A percentile compares a stretch with the other conserved stretches of the same genome.
phyloP scores from a whole-genome alignment of 2,888 invertebrate genomes.

The Thymelicus lineola region DNA sequence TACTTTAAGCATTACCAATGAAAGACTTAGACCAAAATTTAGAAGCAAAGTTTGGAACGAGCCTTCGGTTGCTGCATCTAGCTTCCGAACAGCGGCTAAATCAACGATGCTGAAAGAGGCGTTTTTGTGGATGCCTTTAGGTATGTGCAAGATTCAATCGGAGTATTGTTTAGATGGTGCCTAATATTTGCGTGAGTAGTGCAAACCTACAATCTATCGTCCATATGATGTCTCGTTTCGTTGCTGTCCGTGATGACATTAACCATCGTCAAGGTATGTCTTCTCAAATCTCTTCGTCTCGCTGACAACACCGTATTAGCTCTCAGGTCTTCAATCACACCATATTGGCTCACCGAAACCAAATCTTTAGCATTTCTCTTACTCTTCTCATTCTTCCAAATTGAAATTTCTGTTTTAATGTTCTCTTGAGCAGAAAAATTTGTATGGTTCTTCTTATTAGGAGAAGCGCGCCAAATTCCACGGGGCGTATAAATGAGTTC shows the following conservation, averaged over 20 bases:
- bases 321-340: slow-evolving; percentile 62
- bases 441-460: slow-evolving; percentile 25
- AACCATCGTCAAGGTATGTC: slow-evolving; percentile 63
- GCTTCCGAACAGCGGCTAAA: too few relatives aligned
- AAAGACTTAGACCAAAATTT: too few relatives aligned
- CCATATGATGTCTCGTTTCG: slow-evolving; percentile 67
- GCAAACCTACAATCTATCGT: slow-evolving; percentile 70
- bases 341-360: slow-evolving; percentile 48
- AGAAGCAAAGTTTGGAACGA: too few relatives aligned
- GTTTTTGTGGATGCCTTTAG: too few relatives aligned
- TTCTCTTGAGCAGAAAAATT: slow-evolving; percentile 7
- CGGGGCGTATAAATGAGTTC: slow-evolving; percentile 61
- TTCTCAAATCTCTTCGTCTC: slow-evolving; percentile 61
- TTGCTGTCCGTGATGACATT: slow-evolving; percentile 75
- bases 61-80: too few relatives aligned
- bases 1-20: too few relatives aligned
- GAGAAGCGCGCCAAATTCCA: slow-evolving; percentile 55
- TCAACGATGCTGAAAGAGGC: too few relatives aligned
- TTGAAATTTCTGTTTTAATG: not conserved
- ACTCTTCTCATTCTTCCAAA: slow-evolving; percentile 11
- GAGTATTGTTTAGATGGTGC: too few relatives aligned
- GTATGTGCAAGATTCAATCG: too few relatives aligned
- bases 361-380: slow-evolving; percentile 2
- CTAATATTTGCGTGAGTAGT: not conserved
- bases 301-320: slow-evolving; percentile 55